Conservation (phyloP, 1,140 invertebrate genomes). For the Hyles vespertilio region DNA sequence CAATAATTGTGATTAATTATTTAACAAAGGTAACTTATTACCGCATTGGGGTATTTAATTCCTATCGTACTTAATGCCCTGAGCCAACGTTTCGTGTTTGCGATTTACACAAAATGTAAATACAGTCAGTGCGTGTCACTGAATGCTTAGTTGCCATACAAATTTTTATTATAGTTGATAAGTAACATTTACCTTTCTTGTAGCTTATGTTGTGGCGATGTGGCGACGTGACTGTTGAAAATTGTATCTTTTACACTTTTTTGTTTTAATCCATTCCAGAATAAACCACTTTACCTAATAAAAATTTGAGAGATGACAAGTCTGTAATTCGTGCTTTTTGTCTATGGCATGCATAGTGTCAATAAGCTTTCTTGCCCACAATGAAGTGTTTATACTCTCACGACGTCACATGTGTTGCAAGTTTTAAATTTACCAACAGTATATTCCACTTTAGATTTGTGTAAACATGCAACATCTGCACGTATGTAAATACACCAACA, state of each 20-base stretch:
- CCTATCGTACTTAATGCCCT: too few relatives aligned
- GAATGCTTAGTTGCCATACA: constrained; percentile 73
- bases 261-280: background rate
- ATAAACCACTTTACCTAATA: too few relatives aligned
- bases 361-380: too few relatives aligned
- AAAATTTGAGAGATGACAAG: too few relatives aligned
- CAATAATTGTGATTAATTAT: too few relatives aligned
- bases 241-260: too few relatives aligned
- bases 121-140: constrained; percentile 62
- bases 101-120: constrained; percentile 45
- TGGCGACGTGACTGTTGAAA: constrained; percentile 2
- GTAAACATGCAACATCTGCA: constrained; percentile 5
- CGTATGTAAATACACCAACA: constrained; percentile 45
- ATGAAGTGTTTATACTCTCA: background rate
- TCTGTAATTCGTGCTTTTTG: too few relatives aligned
- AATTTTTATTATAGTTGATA: constrained; percentile 61
- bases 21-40: too few relatives aligned
- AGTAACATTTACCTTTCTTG: constrained; percentile 34
- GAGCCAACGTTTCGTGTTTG: too few relatives aligned
- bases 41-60: too few relatives aligned
- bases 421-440: background rate
- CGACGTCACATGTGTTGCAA: background rate
- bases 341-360: too few relatives aligned
- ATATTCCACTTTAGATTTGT: constrained; percentile 3
- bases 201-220: constrained; percentile 3